Evolutionary conservation across 2,888 invertebrate species (phyloP), one percentile per base, ranked within the genome.

Genomic region (Linnaemya tessellans): DNA sequence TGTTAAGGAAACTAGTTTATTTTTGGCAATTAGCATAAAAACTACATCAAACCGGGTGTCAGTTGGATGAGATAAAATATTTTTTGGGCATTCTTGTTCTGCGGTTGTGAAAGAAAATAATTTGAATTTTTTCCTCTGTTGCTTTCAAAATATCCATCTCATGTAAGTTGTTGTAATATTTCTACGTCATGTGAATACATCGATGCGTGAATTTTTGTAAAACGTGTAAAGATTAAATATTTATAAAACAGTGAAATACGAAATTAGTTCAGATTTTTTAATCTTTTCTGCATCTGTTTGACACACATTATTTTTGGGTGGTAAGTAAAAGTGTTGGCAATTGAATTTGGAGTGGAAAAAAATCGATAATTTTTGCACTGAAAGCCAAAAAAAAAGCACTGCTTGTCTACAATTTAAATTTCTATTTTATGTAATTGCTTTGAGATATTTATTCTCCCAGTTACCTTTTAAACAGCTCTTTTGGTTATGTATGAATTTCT

Each of bases 241-340:
- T 62, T 75, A 56, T 30, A 41, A 74, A 80, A 56, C 58, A 58
- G 46, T 15, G 30, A 77, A 58, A 62, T n/a, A 18, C 22, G 38
- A 82, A 82, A 77, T 77, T 58, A 58, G 64, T 82, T 70, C 58
- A 71, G n/a, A 15, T 65, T 56, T 38, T 56, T 68, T 38, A 22
- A 3, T 58, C 25, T 20, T 67, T 20, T 20, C 3, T 56, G 82
- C 82, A 82, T 82, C 64, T 82, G 11, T 58, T 82, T 82, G 77
- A 82, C 82, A 82, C 71, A 82, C 38, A 82, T 82, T 82, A 13
- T 13, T 15, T 7, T 18, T 11, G 35, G n/a, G 11, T 11, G 20
- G 15, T 38, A 13, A 20, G 10, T 38, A 13, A 25, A 3, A 70
- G 82, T 82, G 82, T 35, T 65, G 77, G 15, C 82, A 82, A 46